Evolutionary conservation across 2,797 vertebrate species (phyloP), one percentile per base, ranked within the genome.

Genomic region (Oryzias dopingdopingensis): DNA sequence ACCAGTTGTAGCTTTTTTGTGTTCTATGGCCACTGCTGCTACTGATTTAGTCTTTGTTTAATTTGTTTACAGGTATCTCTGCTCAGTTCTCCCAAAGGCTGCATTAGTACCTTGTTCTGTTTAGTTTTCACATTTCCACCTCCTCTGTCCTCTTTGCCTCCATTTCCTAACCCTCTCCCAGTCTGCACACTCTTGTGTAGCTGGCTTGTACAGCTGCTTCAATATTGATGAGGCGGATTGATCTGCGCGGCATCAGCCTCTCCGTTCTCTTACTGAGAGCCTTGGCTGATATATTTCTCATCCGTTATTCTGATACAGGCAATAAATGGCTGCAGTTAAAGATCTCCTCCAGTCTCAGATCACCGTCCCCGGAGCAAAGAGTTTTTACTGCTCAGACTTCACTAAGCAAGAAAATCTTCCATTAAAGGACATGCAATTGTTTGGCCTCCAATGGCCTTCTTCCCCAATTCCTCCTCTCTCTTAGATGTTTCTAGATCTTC

Each of bases 171-270:
- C 41, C 44, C 59, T 52, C 48, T 17, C 23, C 26, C 20, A 59
- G 62, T 59, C 8, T 10, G 50, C 23, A 14, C 22, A 26, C 63
- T 24, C 50, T 61, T 29, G 32, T 67, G 60, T 45, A 46, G 64
- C 62, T 57, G 67, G 53, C 50, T 56, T 32, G 52, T 67, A 65
- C 59, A 74, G 58, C 72, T 49, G 52, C 72, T 85, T 77, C 69
- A 82, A 62, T 85, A 82, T 83, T 86, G 82, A 84, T 82, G 80
- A 74, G 49, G 42, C 4, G 51, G 55, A 83, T 85, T 72, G 49
- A 87, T 80, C 45, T 44, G 62, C 67, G 18, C 57, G 75, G 56
- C 48, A 22, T 52, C 65, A 6, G 43, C 54, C 65, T 67, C 62
- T 56, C 50, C 22, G 48, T 74, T 62, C 60, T 68, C 37, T 57